Evolutionary conservation across 2,113 vertebrate genomes (phyloP), one percentile per base, ranked within the genome.

Genomic region (Malurus elegans): DNA sequence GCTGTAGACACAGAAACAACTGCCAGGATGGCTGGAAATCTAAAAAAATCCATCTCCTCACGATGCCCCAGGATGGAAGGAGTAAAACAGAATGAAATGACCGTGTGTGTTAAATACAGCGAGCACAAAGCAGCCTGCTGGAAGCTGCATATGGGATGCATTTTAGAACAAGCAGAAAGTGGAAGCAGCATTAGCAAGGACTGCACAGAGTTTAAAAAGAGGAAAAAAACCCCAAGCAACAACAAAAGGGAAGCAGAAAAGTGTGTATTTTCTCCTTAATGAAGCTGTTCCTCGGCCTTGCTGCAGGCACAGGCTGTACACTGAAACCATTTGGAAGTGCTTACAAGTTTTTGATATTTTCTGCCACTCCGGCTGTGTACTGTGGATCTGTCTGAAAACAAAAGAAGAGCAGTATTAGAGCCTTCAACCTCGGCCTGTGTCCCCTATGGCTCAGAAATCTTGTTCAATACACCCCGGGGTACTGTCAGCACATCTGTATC

Each of bases 321-420:
- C 56, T 3, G 5, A 48, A 79, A 23, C 16, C 10, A 48, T 36
- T 56, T 12, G 45, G 74, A 76, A 80, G 58, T 88, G 98, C 98
- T 98, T 98, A 98, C 98, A 98, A 96, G 97, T 91, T 98, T 96
- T 98, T 98, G 94, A 98, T 98, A 90, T 98, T 98, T 75, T 98
- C 98, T 64, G 98, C 98, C 88, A 98, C 98, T 86, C 97, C 94
- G 0, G 97, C 97, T 45, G 98, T 98, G 94, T 98, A 98, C 95
- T 98, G 98, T 1, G 97, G 95, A 90, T 98, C 98, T 0, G 98
- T 98, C 98, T 98, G 97, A 36, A 97, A 95, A 75, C 64, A 97
- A 88, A 98, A 95, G 96, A 79, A 87, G 96, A 92, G 67, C 56
- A 80, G 14, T 1, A 32, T 95, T 93, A 97, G 84, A 74, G 15